phyloP scores from a whole-genome alignment of 92 coral and sea anemone species.

The Virgularia gustaviana region DNA sequence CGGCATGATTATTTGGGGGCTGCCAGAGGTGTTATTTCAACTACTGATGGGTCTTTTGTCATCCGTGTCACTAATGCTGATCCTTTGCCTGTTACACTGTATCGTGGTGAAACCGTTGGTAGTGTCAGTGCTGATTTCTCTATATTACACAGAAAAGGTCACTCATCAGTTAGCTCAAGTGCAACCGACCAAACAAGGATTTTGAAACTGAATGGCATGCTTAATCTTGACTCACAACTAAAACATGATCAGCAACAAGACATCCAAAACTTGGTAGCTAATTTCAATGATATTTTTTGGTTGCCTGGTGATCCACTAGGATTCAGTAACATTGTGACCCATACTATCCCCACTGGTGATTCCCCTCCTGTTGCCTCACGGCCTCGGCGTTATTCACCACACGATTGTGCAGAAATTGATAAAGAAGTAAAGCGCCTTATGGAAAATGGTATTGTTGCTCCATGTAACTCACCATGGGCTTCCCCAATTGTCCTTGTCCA shows the following conservation, averaged over 20 bases:
- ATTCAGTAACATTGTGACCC: constrained; percentile 3
- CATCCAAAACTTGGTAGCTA: not conserved
- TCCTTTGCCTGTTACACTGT: constrained; percentile 12
- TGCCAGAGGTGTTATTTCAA: constrained; percentile 6
- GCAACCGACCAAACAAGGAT: not conserved
- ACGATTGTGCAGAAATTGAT: constrained; percentile 3
- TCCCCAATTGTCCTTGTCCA: not conserved
- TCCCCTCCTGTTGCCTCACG: constrained; percentile 18
- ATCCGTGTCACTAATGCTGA: constrained; percentile 15
- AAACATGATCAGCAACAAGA: not conserved
- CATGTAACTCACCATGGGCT: constrained; percentile 16
- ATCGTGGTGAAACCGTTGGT: constrained; percentile 17
- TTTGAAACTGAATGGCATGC: not conserved
- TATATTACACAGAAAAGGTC: not conserved
- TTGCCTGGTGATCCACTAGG: constrained; percentile 20
- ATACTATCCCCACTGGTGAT: constrained; percentile 3
- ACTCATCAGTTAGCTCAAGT: not conserved
- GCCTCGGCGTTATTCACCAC: constrained; percentile 3
- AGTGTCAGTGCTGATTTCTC: not conserved
- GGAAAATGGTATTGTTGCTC: constrained; percentile 18
- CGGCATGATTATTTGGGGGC: constrained; percentile 6
- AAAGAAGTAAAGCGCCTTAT: constrained; percentile 14
- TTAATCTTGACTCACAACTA: not conserved
- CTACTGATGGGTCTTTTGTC: constrained; percentile 1
- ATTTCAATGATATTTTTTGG: constrained; percentile 16